These are phyloP conservation scores for Lycophotia porphyrea DNA, from an alignment of 2,888 invertebrate species.

Conservation along the genomic window DNA sequence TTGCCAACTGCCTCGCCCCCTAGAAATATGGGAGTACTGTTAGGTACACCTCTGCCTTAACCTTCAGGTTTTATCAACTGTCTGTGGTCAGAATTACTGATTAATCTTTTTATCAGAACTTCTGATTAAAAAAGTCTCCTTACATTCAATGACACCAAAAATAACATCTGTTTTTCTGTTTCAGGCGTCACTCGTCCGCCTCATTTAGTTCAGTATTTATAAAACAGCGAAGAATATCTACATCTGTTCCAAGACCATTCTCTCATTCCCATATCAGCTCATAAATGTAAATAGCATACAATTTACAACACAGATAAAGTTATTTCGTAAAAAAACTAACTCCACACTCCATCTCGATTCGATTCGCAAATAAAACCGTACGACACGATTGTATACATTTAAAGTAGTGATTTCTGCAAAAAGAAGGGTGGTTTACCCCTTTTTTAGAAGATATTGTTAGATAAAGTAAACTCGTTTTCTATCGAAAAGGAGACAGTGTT, in stretches of 20 bases:
- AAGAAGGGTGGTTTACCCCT: constrained; percentile 70
- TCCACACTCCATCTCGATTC: constrained; percentile 56
- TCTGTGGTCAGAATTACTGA: background rate
- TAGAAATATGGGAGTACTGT: too few relatives aligned
- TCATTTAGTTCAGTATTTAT: background rate
- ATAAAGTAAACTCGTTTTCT: constrained; percentile 77
- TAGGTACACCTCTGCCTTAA: too few relatives aligned
- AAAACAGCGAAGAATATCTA: constrained; percentile 16
- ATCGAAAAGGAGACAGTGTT: constrained; percentile 76
- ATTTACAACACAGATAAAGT: constrained; percentile 56
- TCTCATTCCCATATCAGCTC: constrained; percentile 42
- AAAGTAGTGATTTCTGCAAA: constrained; percentile 71
- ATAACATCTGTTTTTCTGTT: background rate
- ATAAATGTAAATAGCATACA: constrained; percentile 56
- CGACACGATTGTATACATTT: constrained; percentile 68
- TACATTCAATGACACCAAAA: background rate
- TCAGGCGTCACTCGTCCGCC: background rate
- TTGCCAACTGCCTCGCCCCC: too few relatives aligned
- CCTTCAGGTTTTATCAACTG: too few relatives aligned
- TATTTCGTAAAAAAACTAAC: constrained; percentile 60
- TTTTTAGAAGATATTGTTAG: constrained; percentile 73
- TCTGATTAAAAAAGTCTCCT: background rate
- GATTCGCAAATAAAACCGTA: constrained; percentile 65
- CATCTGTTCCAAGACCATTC: constrained; percentile 24
- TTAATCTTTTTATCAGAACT: too few relatives aligned